A percentile compares a stretch with the other conserved stretches of the same genome.
Conservation (phyloP, 2,888 invertebrate genomes). For the Cephus runcator region DNA sequence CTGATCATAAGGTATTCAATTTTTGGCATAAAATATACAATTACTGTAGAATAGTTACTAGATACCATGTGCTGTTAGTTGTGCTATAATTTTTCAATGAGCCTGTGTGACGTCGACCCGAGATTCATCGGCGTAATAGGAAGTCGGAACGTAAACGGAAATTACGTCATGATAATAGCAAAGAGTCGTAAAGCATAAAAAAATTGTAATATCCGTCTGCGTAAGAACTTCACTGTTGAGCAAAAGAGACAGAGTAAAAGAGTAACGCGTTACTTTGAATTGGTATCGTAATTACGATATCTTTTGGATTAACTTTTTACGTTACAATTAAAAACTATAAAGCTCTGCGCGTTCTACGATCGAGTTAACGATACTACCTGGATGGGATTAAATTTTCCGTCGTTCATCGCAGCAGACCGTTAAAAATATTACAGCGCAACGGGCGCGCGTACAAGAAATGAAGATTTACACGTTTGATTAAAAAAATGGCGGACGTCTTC, state of each 20-base stretch:
- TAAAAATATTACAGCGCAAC: slow-evolving; percentile 31
- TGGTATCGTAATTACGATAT: background rate
- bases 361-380: background rate
- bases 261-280: background rate
- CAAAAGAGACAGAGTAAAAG: background rate
- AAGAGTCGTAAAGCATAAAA: background rate
- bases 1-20: slow-evolving; percentile 78
- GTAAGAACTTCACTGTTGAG: background rate
- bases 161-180: background rate
- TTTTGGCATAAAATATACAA: background rate
- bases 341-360: slow-evolving; percentile 4
- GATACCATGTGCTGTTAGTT: background rate
- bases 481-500: background rate
- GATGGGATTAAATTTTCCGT: slow-evolving; percentile 32
- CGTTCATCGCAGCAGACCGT: slow-evolving; percentile 29
- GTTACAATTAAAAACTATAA: slow-evolving; percentile 32
- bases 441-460: background rate
- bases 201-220: background rate
- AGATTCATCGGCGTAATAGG: background rate
- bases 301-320: slow-evolving; percentile 15
- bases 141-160: background rate
- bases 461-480: slow-evolving; percentile 2
- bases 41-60: background rate
- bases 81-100: background rate
- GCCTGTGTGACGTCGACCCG: background rate